Percentiles rank a stretch among this genome's conserved stretches.
Evolutionary conservation across 2,888 invertebrate genomes (phyloP).

Genomic region (Phymatocera aterrima): DNA sequence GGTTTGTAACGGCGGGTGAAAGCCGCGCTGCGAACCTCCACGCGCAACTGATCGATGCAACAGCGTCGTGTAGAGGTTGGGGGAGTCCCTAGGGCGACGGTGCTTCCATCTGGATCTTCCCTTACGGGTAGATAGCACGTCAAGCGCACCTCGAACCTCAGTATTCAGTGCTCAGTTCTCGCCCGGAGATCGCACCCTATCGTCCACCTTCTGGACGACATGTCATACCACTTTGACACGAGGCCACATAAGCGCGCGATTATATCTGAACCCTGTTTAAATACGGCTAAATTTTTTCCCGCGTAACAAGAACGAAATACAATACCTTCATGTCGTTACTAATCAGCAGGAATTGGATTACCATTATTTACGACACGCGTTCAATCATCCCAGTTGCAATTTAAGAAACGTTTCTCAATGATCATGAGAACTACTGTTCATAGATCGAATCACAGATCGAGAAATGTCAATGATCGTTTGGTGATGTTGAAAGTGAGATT

Average conservation of each 20-base stretch:
- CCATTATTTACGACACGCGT: not conserved
- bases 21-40: not conserved
- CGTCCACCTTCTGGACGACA: not conserved
- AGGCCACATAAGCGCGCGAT: slow-evolving; percentile 9
- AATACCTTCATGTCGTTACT: not conserved
- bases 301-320: not conserved
- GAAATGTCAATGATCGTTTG: not conserved
- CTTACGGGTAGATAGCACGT: slow-evolving; percentile 46
- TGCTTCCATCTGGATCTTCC: slow-evolving; percentile 52
- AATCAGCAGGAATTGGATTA: not conserved
- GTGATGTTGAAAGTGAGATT: not conserved
- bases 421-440: no score
- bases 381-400: not conserved
- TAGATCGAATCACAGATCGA: no score
- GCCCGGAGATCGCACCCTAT: slow-evolving; percentile 60
- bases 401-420: no score
- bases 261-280: not conserved
- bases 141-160: slow-evolving; percentile 49
- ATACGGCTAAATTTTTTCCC: not conserved
- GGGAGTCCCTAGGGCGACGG: slow-evolving; percentile 52
- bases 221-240: slow-evolving; percentile 38
- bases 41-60: slow-evolving; percentile 72
- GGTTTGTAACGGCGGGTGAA: slow-evolving; percentile 5
- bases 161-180: slow-evolving; percentile 66
- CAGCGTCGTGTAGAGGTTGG: slow-evolving; percentile 63